Percentiles rank a stretch among this genome's conserved stretches.
phyloP scores from a whole-genome alignment of 2,113 vertebrate species.

The Vimba vimba region DNA sequence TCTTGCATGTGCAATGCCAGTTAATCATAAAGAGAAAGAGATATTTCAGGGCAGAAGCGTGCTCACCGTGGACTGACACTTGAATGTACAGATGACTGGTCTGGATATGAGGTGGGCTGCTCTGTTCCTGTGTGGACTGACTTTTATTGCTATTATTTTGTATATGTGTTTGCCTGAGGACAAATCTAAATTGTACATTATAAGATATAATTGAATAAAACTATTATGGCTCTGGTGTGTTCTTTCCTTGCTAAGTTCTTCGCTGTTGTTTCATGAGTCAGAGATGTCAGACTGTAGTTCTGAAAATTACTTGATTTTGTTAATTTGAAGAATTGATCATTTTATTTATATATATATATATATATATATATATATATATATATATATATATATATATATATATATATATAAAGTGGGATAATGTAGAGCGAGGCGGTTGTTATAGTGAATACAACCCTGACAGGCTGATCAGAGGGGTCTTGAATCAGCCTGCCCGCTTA shows the following conservation, averaged over 20 bases:
- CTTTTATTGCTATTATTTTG: slow-evolving; percentile 51
- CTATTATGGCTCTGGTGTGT: slow-evolving; percentile 5
- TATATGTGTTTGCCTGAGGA: slow-evolving; percentile 68
- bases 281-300: too few species aligned
- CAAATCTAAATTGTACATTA: slow-evolving; percentile 48
- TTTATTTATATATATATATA: too few species aligned
- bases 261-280: too few species aligned
- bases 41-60: slow-evolving; percentile 28
- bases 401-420: too few species aligned
- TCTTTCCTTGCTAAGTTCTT: neutral
- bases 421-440: too few species aligned
- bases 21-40: slow-evolving; percentile 50
- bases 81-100: slow-evolving; percentile 85
- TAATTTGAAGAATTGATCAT: too few species aligned
- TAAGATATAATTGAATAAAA: slow-evolving; percentile 46
- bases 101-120: slow-evolving; percentile 6
- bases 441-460: too few species aligned
- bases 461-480: too few species aligned
- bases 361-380: too few species aligned
- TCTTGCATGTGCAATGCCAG: slow-evolving; percentile 67
- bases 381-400: too few species aligned
- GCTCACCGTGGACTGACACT: slow-evolving; percentile 73
- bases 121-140: slow-evolving; percentile 18
- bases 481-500: too few species aligned
- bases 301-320: too few species aligned